Evolutionary conservation across 2,888 invertebrate genomes (phyloP).

Genomic region (Copidosoma aretas): DNA sequence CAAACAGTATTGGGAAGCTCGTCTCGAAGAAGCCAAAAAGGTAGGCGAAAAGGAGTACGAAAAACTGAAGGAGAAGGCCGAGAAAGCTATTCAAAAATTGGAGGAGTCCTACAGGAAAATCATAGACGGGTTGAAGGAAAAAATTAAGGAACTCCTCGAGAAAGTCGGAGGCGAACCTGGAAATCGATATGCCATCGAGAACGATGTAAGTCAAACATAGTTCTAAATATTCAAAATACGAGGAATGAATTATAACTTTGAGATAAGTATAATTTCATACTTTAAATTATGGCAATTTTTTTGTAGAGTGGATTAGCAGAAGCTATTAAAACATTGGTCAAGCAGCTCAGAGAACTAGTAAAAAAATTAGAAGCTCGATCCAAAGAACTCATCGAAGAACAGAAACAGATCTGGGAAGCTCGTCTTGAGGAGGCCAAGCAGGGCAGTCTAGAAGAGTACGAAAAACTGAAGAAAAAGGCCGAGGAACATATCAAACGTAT

Average conservation of each 20-base stretch:
- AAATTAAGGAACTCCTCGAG: background rate
- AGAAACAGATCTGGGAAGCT: background rate
- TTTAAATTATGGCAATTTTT: no score
- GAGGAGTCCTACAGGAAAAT: background rate
- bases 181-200: no score
- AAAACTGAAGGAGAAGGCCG: background rate
- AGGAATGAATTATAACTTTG: no score
- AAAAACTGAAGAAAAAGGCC: background rate
- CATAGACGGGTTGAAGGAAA: background rate
- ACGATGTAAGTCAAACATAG: no score
- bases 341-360: background rate
- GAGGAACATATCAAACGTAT: background rate
- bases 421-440: background rate
- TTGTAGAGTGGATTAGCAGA: no score
- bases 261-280: no score
- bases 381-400: background rate
- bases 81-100: background rate
- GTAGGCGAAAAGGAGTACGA: background rate
- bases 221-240: no score
- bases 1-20: background rate
- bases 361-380: background rate
- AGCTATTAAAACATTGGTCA: no score
- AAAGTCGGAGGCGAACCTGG: no score
- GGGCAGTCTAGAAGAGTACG: background rate
- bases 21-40: background rate